Percentiles rank a stretch among this genome's conserved stretches.
These are phyloP conservation scores for Artemia franciscana DNA, from an alignment of 1,140 invertebrate species.

Conservation along the genomic window DNA sequence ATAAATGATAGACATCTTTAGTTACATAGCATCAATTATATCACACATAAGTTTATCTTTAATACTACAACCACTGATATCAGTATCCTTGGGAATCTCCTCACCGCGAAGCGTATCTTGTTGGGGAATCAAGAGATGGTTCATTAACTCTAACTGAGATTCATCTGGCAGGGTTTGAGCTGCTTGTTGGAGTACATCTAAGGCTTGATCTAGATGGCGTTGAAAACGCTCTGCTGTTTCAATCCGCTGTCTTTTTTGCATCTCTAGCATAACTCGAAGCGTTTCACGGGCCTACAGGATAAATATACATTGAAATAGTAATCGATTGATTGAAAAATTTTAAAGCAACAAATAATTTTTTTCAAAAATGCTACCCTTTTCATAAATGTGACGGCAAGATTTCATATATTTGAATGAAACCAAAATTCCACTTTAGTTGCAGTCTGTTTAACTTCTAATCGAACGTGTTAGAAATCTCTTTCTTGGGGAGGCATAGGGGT, in stretches of 20 bases:
- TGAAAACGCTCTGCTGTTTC: conserved; percentile 75
- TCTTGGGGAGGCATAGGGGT: too few relatives aligned
- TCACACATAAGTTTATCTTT: conserved; percentile 79
- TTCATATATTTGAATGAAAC: too few relatives aligned
- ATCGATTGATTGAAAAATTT: too few relatives aligned
- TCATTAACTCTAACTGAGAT: conserved; percentile 42
- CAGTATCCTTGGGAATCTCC: conserved; percentile 33
- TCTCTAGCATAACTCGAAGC: conserved; percentile 82
- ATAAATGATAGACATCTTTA: too few relatives aligned
- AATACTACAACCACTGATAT: conserved; percentile 43
- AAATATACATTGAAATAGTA: too few relatives aligned
- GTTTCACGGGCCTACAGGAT: conserved; percentile 55
- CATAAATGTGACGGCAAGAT: too few relatives aligned
- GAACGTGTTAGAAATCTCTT: too few relatives aligned
- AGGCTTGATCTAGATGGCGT: conserved; percentile 67
- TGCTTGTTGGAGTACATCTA: conserved; percentile 61
- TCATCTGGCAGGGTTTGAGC: conserved; percentile 58
- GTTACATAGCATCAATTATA: conserved; percentile 48
- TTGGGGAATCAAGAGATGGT: conserved; percentile 40
- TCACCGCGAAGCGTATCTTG: conserved; percentile 16
- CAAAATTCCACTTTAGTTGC: too few relatives aligned
- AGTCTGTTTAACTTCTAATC: too few relatives aligned
- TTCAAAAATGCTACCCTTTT: too few relatives aligned
- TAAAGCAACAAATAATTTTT: too few relatives aligned
- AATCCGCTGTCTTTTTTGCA: conserved; percentile 68